Percentiles rank a stretch among this genome's conserved stretches.
These are phyloP conservation scores for Vulpes ferrilata DNA, from an alignment of 2,113 vertebrate species.

Conservation along the genomic window DNA sequence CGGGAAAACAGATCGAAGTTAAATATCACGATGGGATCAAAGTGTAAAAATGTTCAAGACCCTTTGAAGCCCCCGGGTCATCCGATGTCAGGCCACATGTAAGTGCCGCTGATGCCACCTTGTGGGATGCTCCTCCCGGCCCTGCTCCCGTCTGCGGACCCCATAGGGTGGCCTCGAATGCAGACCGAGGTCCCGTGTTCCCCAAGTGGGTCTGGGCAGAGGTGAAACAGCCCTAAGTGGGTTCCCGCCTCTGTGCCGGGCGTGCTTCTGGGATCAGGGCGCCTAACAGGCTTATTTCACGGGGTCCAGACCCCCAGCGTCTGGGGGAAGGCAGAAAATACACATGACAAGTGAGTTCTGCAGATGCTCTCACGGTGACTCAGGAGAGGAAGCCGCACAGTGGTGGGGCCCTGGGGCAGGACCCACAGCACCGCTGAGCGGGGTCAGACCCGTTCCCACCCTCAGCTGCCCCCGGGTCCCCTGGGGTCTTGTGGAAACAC, in stretches of 20 bases:
- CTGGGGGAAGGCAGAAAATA: not conserved
- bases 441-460: not conserved
- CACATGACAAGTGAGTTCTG: not conserved
- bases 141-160: slow-evolving; percentile 40
- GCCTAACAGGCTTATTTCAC: fast-evolving
- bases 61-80: slow-evolving; percentile 68
- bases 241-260: not conserved
- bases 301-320: not conserved
- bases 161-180: slow-evolving; percentile 43
- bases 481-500: not conserved
- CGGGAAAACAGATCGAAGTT: slow-evolving; percentile 41
- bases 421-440: not conserved
- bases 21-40: slow-evolving; percentile 54
- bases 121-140: not conserved
- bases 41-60: slow-evolving; percentile 56
- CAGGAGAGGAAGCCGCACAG: not conserved
- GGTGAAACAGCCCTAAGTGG: not conserved
- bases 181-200: not conserved
- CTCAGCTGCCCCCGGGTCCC: too few species aligned
- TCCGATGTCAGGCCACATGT: slow-evolving; percentile 72
- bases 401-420: not conserved
- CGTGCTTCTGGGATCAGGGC: not conserved
- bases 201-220: not conserved
- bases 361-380: not conserved
- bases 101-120: slow-evolving; percentile 34